Conservation (phyloP, 1,140 invertebrate genomes). For the Liolophura sinensis region DNA sequence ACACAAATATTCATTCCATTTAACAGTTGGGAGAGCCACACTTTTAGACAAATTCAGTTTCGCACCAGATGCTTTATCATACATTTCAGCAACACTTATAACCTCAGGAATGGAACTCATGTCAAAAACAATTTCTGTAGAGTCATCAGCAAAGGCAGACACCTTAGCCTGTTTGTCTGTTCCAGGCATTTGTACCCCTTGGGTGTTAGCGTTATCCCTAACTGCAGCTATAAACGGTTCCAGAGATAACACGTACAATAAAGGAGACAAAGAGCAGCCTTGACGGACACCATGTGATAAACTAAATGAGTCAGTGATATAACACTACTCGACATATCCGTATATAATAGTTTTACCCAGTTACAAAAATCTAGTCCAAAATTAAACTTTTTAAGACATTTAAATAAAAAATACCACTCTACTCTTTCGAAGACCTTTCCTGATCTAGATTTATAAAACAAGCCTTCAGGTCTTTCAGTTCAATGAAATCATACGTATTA, state of each 20-base stretch:
- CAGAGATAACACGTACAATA: slow-evolving; percentile 53
- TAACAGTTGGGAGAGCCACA: background rate
- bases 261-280: too few species aligned
- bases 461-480: background rate
- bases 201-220: background rate
- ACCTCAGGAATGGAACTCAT: background rate
- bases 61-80: slow-evolving; percentile 2
- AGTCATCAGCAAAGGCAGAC: slow-evolving; percentile 5
- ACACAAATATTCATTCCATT: background rate
- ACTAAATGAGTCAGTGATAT: slow-evolving; percentile 20
- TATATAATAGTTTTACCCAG: slow-evolving; percentile 2
- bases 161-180: slow-evolving; percentile 3
- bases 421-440: slow-evolving; percentile 2
- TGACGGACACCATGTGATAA: slow-evolving; percentile 46
- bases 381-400: background rate
- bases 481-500: background rate
- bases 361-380: slow-evolving; percentile 3
- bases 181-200: too few species aligned
- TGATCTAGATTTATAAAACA: background rate
- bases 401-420: background rate
- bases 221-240: slow-evolving; percentile 26
- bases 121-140: background rate
- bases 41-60: slow-evolving; percentile 4
- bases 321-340: background rate
- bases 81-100: background rate